Conservation (phyloP, 2,113 vertebrate genomes). For the Peromyscus maniculatus region DNA sequence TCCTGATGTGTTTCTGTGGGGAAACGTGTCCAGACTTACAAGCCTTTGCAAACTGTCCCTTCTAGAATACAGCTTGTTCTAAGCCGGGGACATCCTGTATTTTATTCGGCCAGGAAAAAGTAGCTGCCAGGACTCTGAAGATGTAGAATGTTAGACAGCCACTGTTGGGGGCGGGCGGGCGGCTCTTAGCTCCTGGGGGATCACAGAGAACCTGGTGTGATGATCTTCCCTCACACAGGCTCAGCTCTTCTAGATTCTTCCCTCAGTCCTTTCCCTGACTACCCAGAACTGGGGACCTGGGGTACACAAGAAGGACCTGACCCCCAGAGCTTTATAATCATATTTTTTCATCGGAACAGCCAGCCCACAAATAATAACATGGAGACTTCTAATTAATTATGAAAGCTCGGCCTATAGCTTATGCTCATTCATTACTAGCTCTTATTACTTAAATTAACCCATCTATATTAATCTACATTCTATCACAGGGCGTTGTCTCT, state of each 20-base stretch:
- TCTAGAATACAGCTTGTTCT: constrained; percentile 61
- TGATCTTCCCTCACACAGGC: neutral
- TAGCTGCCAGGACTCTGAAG: neutral
- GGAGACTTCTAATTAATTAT: neutral
- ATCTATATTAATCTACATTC: neutral
- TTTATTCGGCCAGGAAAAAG: constrained; percentile 60
- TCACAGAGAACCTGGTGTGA: neutral
- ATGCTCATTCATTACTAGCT: neutral
- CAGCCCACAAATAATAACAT: neutral
- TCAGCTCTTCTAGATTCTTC: neutral
- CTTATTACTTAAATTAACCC: neutral
- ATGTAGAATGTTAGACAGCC: neutral
- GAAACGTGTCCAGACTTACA: constrained; percentile 32
- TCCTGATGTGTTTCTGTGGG: neutral
- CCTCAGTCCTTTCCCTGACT: neutral
- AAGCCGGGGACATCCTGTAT: constrained; percentile 43
- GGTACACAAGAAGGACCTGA: neutral
- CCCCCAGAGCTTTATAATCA: neutral
- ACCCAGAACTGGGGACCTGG: neutral
- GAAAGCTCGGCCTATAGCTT: neutral
- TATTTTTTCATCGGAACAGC: neutral
- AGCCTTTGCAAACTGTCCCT: neutral
- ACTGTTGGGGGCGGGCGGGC: neutral
- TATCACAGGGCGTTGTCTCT: neutral
- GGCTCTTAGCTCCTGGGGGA: neutral